These are phyloP conservation scores for Zaprionus obscuricornis DNA, from an alignment of 2,888 invertebrate genomes.

Conservation along the genomic window DNA sequence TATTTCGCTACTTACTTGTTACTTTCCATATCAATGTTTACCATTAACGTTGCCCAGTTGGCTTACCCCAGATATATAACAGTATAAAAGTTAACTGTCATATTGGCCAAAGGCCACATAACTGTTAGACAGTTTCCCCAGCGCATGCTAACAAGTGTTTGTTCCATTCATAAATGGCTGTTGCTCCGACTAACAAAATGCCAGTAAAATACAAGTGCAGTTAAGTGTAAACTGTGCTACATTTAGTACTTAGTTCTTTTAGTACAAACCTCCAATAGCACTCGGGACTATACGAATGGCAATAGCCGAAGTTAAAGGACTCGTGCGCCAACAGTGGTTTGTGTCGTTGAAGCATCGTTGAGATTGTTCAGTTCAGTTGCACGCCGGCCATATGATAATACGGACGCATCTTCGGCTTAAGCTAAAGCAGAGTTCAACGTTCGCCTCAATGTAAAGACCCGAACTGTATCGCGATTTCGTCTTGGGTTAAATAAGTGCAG, in stretches of 20 bases:
- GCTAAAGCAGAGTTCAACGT: conserved; percentile 23
- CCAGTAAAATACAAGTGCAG: conserved; percentile 11
- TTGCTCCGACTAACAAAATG: conserved; percentile 44
- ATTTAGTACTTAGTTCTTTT: conserved; percentile 16
- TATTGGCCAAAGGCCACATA: conserved; percentile 9
- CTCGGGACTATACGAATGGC: no score
- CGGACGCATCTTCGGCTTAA: conserved; percentile 55
- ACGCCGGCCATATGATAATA: conserved; percentile 71
- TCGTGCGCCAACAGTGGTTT: conserved; percentile 17
- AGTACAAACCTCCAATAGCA: conserved; percentile 22
- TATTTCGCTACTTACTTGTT: no score
- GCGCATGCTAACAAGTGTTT: conserved; percentile 77
- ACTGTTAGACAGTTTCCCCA: conserved; percentile 28
- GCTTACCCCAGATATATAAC: not conserved
- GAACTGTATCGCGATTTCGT: conserved; percentile 15
- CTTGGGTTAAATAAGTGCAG: conserved; percentile 16
- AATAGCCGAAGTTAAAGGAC: no score
- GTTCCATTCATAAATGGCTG: conserved; percentile 72
- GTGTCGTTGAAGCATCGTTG: not conserved
- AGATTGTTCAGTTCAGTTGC: conserved; percentile 60
- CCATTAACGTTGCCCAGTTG: no score
- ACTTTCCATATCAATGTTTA: no score
- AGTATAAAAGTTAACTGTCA: conserved; percentile 9
- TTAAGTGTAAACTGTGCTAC: no score
- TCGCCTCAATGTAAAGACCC: conserved; percentile 11